phyloP scores from a whole-genome alignment of 2,113 vertebrate species.

The Loxodonta africana region DNA sequence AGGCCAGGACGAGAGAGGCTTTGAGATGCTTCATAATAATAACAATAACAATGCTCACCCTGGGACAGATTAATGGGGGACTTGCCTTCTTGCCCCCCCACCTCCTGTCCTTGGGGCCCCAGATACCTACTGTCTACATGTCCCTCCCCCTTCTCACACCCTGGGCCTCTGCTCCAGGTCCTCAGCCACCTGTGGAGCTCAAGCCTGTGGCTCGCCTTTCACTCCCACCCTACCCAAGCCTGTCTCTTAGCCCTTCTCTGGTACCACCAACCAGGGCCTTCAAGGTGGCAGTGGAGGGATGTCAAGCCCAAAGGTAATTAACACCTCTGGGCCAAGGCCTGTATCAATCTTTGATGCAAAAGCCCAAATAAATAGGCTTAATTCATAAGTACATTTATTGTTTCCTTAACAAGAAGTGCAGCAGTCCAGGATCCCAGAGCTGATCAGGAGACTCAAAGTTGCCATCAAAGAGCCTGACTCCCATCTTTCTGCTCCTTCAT shows the following conservation, averaged over 20 bases:
- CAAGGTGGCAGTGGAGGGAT: too few species aligned
- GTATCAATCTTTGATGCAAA: background rate
- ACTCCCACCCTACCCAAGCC: background rate
- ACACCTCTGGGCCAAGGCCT: background rate
- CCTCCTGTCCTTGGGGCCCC: slow-evolving; percentile 12
- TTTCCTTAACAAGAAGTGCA: background rate
- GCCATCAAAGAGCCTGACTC: background rate
- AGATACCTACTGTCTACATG: slow-evolving; percentile 35
- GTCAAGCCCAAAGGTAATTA: fast-evolving
- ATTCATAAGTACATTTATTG: background rate
- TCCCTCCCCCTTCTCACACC: background rate
- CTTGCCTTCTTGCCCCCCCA: slow-evolving; percentile 49
- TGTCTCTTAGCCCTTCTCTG: background rate
- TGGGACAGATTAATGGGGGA: slow-evolving; percentile 79
- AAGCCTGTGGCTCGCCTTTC: background rate
- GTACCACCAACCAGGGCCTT: background rate
- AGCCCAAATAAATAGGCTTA: background rate
- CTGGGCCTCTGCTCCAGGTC: background rate
- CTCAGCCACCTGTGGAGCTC: slow-evolving; percentile 47
- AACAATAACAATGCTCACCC: slow-evolving; percentile 88
- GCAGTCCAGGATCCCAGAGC: background rate
- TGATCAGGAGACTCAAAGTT: background rate
- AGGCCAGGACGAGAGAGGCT: slow-evolving; percentile 83
- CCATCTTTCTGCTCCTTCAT: background rate
- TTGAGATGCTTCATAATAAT: slow-evolving; percentile 89